Evolutionary conservation across 2,888 invertebrate species (phyloP), one percentile per base, ranked within the genome.

Genomic region (Meloe dianella): DNA sequence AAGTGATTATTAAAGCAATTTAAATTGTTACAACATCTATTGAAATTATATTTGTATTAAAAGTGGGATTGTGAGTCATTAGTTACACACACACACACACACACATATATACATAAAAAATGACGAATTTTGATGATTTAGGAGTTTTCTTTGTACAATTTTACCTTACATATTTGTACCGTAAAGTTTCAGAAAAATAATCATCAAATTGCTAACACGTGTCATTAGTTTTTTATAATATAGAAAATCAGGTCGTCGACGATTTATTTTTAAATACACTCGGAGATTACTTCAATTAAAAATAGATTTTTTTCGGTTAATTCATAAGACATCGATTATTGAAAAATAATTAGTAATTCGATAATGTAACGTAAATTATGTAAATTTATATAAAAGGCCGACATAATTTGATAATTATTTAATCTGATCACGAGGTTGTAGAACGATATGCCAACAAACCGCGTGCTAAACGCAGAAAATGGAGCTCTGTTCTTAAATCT

Each of bases 391-490:
- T 64, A 64, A 64, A 51, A 17, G 7, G 57, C 29, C 27, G 51
- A 8, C 27, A 60, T 30, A 20, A 35, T 27, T 54, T 32, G 59
- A 27, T 20, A 60, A 63, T 63, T 67, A 67, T 67, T 67, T 63
- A 66, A 66, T 63, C 57, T 57, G 66, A 60, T 63, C 67, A 67
- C 67, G 67, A 63, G 67, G 67, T 66, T 54, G 27, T 54, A 30
- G 62, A 62, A 62, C 65, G 32, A 29, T 32, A 62, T 65, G 62
- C 51, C 35, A 47, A 63, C 58, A 62, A 57, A 63, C 60, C 66
- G 63, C 63, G 57, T 64, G 63, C 35, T 54, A 54, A 27, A 27
- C 54, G 60, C 24, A n/a, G 17, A n/a, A 20, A 47, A 63, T 60
- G 60, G 47, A 61, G 62, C 57, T 41, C 57, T 22, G 63, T 61